Percentiles rank a stretch among this genome's conserved stretches.
phyloP scores from a whole-genome alignment of 1,140 invertebrate species.

The Chrysopa pallens region DNA sequence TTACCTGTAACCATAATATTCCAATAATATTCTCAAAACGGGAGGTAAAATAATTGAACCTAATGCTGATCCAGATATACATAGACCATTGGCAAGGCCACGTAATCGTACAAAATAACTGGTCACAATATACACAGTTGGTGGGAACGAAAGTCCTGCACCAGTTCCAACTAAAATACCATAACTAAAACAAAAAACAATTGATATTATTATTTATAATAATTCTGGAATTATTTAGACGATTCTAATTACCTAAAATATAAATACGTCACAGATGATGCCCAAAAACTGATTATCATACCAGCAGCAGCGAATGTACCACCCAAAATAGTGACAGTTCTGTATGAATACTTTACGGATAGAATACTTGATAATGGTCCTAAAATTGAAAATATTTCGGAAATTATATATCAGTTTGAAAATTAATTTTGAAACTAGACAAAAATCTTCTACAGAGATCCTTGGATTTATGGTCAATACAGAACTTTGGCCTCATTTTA shows the following conservation, averaged over 20 bases:
- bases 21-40: conserved; percentile 45
- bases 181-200: conserved; percentile 36
- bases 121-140: conserved; percentile 80
- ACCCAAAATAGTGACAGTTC: conserved; percentile 74
- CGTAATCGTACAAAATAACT: conserved; percentile 67
- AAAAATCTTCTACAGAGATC: no score
- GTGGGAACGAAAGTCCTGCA: conserved; percentile 63
- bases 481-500: no score
- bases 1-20: conserved; percentile 56
- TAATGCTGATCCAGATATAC: conserved; percentile 73
- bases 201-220: neutral
- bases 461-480: no score
- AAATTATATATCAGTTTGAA: conserved; percentile 1
- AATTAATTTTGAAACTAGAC: no score
- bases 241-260: conserved; percentile 46
- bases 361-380: conserved; percentile 80
- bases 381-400: conserved; percentile 23
- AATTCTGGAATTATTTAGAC: neutral
- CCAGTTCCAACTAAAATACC: conserved; percentile 64
- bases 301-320: conserved; percentile 65
- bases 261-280: conserved; percentile 52
- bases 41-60: conserved; percentile 68
- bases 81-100: conserved; percentile 74
- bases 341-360: conserved; percentile 77
- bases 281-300: conserved; percentile 71